Conservation (phyloP, 2,888 invertebrate species). For the Junonia oenone region DNA sequence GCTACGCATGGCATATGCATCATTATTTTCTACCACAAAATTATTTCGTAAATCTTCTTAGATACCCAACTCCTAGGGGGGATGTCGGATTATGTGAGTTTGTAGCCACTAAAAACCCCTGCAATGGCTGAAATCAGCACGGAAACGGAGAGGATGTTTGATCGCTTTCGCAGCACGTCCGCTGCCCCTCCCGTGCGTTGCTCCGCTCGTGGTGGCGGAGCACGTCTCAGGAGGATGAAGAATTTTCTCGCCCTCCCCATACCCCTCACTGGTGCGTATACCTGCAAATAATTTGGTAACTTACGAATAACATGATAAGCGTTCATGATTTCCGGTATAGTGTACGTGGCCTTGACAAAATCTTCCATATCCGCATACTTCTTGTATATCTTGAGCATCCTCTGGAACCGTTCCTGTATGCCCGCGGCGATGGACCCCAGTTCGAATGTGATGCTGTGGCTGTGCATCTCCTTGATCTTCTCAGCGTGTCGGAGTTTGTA, state of each 20-base stretch:
- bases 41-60: too few relatives aligned
- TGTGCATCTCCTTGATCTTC: conserved; percentile 25
- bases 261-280: neutral
- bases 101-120: too few relatives aligned
- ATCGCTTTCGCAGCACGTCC: too few relatives aligned
- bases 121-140: too few relatives aligned
- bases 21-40: too few relatives aligned
- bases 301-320: conserved; percentile 22
- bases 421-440: conserved; percentile 33
- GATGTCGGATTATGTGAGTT: too few relatives aligned
- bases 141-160: too few relatives aligned
- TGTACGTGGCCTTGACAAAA: neutral
- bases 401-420: conserved; percentile 26
- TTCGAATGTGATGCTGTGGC: conserved; percentile 30
- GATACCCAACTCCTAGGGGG: too few relatives aligned
- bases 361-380: conserved; percentile 15
- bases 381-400: conserved; percentile 28
- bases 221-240: too few relatives aligned
- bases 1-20: too few relatives aligned
- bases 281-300: conserved; percentile 1
- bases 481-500: conserved; percentile 26
- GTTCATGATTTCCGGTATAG: neutral
- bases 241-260: neutral
- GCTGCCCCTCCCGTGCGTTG: too few relatives aligned
- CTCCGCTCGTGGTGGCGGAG: too few relatives aligned